Conservation (phyloP, 2,888 invertebrate genomes). For the Lasioglossum marginatum region DNA sequence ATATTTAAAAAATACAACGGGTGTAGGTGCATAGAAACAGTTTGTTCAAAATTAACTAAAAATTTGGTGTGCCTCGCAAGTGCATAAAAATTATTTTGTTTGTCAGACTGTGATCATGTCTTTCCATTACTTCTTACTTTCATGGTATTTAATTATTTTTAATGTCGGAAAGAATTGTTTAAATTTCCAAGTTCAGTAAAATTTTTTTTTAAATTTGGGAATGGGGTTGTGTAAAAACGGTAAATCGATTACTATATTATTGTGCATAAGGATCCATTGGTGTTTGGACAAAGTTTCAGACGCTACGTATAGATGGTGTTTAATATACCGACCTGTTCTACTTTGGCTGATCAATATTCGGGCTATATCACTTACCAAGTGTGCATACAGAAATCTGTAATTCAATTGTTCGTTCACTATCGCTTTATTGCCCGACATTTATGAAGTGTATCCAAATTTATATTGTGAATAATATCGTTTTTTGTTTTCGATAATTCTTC, state of each 20-base stretch:
- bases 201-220: neutral
- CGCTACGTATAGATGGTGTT: conserved; percentile 73
- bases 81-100: neutral
- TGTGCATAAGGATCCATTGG: conserved; percentile 14
- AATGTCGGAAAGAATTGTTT: neutral
- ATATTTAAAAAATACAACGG: neutral
- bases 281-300: conserved; percentile 55
- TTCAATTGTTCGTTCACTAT: neutral
- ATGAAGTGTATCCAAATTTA: neutral
- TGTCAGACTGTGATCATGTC: neutral
- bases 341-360: conserved; percentile 74
- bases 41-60: neutral
- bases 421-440: neutral
- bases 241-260: neutral
- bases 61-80: neutral
- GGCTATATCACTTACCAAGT: conserved; percentile 70
- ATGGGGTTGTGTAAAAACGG: neutral
- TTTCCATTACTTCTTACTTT: neutral
- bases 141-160: neutral
- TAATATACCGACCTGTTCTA: conserved; percentile 65
- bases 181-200: neutral
- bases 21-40: neutral
- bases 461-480: neutral
- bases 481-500: neutral
- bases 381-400: conserved; percentile 57